A percentile compares a stretch with the other conserved stretches of the same genome.
Conservation (phyloP, 92 coral and sea anemone genomes). For the Zoanthus gigantus region DNA sequence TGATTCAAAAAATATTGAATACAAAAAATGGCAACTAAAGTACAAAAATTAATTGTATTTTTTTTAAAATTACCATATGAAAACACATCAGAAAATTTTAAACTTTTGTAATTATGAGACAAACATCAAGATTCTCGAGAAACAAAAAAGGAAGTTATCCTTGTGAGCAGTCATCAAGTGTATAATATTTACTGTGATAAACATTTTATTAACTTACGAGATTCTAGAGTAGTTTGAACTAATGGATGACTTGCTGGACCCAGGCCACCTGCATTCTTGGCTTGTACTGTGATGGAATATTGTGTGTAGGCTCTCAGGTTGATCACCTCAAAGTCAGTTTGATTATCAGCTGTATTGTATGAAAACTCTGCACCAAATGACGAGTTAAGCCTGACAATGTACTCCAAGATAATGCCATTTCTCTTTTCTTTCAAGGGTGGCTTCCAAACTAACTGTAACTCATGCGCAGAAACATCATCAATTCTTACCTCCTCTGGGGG, state of each 20-base stretch:
- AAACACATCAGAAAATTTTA: no score
- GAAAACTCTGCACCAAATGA: slow-evolving; percentile 12
- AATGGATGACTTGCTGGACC: slow-evolving; percentile 19
- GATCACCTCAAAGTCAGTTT: slow-evolving; percentile 20
- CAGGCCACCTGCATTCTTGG: slow-evolving; percentile 17
- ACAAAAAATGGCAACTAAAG: not conserved
- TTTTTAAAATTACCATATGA: no score
- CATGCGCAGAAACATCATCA: not conserved
- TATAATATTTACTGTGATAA: not conserved
- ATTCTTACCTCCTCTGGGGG: slow-evolving; percentile 24
- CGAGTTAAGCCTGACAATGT: slow-evolving; percentile 12
- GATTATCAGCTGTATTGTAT: slow-evolving; percentile 25
- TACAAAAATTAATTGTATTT: not conserved
- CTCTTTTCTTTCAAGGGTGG: slow-evolving; percentile 17
- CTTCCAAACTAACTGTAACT: slow-evolving; percentile 17
- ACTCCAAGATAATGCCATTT: slow-evolving; percentile 24
- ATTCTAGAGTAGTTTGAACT: slow-evolving; percentile 2
- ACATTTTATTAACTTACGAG: not conserved
- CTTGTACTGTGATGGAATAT: slow-evolving; percentile 34
- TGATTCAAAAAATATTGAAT: not conserved
- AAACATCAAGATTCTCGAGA: no score
- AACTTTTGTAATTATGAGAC: no score
- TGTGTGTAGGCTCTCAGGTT: slow-evolving; percentile 26
- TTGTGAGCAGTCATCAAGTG: not conserved
- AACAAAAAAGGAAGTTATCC: not conserved